Evolutionary conservation across 2,888 invertebrate genomes (phyloP), one percentile per base, ranked within the genome.

Genomic region (Agapostemon virescens): DNA sequence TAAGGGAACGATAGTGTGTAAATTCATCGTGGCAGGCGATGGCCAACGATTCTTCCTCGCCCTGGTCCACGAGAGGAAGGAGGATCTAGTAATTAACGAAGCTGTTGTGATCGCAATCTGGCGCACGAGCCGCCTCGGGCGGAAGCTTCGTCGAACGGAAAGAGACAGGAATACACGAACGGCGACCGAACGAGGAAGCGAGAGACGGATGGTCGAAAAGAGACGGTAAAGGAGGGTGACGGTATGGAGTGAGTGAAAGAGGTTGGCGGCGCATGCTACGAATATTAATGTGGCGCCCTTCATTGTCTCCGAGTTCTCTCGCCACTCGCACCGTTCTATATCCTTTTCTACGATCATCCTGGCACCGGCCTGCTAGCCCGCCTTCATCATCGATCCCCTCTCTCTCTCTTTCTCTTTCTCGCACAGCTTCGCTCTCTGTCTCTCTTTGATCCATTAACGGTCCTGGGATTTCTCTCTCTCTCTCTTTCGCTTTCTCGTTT

Each of bases 81-180:
- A 86, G 86, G 85, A 86, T 88, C 90, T 86, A 88, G 90, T 90
- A 90, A 90, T 91, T 90, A 91, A 90, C 90, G 90, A 89, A 89
- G 89, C 89, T 89, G 87, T 90, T 90, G 90, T 85, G 89, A 91
- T 90, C 84, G 86, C 88, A 88, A 91, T 91, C 90, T 90, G 86
- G 89, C 85, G 86, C 89, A 88, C 88, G 88, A 86, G 86, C 84
- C 83, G 89, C 91, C 86, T 71, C 85, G 69, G 87, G 90, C 89
- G 77, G 81, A 78, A 81, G 82, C 82, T 66, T 69, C 72, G 70
- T 42, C 64, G 63, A 52, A 33, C 49, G 36, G 33, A 40, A 36
- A 72, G 36, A 45, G 79, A 58, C 67, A 63, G 63, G 67, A 42
- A 71, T 55, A 63, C 66, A 69, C 23, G 36, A 38, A 36, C 13